Conservation (phyloP, 1,140 invertebrate genomes). For the Diorhabda carinulata region DNA sequence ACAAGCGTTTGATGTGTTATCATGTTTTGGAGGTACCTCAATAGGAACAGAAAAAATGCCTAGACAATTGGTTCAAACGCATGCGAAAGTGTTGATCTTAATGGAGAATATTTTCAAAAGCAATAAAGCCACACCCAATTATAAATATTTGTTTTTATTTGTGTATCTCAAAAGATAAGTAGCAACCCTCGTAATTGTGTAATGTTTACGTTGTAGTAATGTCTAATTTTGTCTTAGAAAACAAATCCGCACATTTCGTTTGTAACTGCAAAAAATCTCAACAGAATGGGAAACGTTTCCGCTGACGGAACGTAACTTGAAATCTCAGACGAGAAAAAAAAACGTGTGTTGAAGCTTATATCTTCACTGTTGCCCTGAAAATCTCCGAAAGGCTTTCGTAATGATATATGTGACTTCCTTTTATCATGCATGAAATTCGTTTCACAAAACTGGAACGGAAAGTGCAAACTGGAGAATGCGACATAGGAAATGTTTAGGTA, state of each 20-base stretch:
- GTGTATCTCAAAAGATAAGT: too few species aligned
- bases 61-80: too few species aligned
- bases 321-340: not conserved
- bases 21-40: too few species aligned
- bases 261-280: conserved; percentile 4
- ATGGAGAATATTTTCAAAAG: too few species aligned
- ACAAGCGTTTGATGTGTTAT: too few species aligned
- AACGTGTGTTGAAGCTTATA: not conserved
- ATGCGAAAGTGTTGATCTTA: too few species aligned
- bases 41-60: too few species aligned
- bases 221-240: not conserved
- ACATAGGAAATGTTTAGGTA: conserved; percentile 13
- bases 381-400: conserved; percentile 16
- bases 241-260: not conserved
- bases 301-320: not conserved
- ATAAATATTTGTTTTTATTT: too few species aligned
- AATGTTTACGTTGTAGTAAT: too few species aligned
- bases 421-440: conserved; percentile 19
- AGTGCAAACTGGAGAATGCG: conserved; percentile 5
- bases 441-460: conserved; percentile 9
- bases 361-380: conserved; percentile 3
- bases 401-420: conserved; percentile 19
- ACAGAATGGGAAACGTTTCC: conserved; percentile 6
- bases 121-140: too few species aligned
- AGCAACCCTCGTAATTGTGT: too few species aligned